These are phyloP conservation scores for Gobius niger DNA, from an alignment of 2,113 vertebrate species.

Conservation along the genomic window DNA sequence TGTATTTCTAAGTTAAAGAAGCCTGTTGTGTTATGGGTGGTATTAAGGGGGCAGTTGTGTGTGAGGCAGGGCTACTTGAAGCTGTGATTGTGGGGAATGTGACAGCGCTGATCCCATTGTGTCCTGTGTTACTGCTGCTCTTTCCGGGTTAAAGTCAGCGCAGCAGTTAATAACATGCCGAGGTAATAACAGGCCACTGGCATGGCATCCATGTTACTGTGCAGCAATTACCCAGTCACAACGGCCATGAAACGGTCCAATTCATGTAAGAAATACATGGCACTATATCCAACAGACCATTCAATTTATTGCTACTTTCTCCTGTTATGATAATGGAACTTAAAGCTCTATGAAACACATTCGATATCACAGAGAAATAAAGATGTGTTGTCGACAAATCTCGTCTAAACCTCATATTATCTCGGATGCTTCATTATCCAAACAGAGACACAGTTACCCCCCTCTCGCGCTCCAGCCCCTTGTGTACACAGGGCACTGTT, in stretches of 20 bases:
- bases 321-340: background rate
- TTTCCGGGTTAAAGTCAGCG: slow-evolving; percentile 56
- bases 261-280: too few species aligned
- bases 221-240: slow-evolving; percentile 63
- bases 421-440: slow-evolving; percentile 22
- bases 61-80: slow-evolving; percentile 11
- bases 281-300: background rate
- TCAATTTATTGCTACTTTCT: too few species aligned
- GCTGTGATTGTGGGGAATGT: slow-evolving; percentile 62
- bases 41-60: slow-evolving; percentile 3
- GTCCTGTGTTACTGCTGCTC: slow-evolving; percentile 45
- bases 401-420: background rate
- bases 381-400: slow-evolving; percentile 10
- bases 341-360: background rate
- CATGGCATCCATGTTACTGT: slow-evolving; percentile 58
- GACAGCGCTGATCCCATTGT: slow-evolving; percentile 60
- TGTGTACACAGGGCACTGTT: slow-evolving; percentile 48
- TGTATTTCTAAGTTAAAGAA: background rate
- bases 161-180: slow-evolving; percentile 68
- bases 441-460: slow-evolving; percentile 7
- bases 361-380: background rate
- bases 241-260: slow-evolving; percentile 10
- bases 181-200: slow-evolving; percentile 68
- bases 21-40: background rate
- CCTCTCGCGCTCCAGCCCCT: slow-evolving; percentile 5